Evolutionary conservation across 2,113 vertebrate species (phyloP).

Genomic region (Pogona vitticeps): DNA sequence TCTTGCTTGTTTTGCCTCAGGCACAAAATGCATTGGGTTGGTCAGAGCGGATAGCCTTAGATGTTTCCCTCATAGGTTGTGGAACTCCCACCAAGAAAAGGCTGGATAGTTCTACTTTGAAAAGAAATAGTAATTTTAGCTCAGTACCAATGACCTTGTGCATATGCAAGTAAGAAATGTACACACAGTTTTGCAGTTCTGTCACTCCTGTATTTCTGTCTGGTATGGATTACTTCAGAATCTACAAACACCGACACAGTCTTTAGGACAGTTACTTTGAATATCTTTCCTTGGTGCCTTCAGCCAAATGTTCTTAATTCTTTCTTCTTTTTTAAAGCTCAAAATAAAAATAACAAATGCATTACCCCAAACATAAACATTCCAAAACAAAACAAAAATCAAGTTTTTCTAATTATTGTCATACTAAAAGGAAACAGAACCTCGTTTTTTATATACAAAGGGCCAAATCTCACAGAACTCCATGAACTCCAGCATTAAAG

Average conservation of each 20-base stretch:
- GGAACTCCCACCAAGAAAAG: background rate
- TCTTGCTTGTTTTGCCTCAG: background rate
- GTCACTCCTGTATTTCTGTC: background rate
- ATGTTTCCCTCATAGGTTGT: background rate
- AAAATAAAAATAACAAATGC: constrained; percentile 6
- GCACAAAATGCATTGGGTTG: background rate
- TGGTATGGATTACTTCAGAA: background rate
- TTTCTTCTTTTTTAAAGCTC: background rate
- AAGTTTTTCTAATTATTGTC: constrained; percentile 11
- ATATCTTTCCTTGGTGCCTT: background rate
- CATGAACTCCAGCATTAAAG: background rate
- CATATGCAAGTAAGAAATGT: background rate
- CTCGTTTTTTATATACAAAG: background rate
- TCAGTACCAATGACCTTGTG: background rate
- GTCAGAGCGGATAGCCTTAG: background rate
- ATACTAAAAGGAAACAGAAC: background rate
- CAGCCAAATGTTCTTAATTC: background rate
- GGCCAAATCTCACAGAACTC: too few species aligned
- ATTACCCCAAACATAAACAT: background rate
- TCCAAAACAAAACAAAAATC: background rate
- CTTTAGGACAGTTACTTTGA: background rate
- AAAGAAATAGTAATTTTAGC: background rate
- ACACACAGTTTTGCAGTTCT: background rate
- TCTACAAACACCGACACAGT: background rate
- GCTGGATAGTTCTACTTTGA: too few species aligned